Percentiles rank a stretch among this genome's conserved stretches.
Conservation (phyloP, 2,113 vertebrate species). For the Paratilapia polleni region DNA sequence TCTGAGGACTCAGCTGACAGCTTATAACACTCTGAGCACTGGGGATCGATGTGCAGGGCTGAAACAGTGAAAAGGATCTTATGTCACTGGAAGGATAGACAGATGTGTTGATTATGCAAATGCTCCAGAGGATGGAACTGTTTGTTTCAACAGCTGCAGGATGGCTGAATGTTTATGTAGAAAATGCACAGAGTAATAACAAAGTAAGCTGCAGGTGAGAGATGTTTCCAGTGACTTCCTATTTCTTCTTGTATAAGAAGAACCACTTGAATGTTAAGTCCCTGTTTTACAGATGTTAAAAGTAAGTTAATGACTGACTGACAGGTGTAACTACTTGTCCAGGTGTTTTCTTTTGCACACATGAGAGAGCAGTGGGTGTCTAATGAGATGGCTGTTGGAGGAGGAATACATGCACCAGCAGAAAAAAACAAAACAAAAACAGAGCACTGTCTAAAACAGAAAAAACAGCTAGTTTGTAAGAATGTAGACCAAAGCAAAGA, state of each 20-base stretch:
- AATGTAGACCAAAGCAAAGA: not conserved
- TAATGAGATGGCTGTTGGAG: not conserved
- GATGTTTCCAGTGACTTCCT: not conserved
- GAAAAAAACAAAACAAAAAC: too few species aligned
- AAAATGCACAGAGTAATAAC: not conserved
- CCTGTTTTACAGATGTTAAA: not conserved
- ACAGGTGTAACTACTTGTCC: not conserved
- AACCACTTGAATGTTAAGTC: not conserved
- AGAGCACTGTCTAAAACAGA: not conserved
- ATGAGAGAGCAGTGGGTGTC: not conserved
- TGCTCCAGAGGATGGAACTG: not conserved
- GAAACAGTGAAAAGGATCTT: not conserved
- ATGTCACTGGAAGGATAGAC: not conserved
- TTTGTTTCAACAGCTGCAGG: not conserved
- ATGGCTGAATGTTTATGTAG: not conserved
- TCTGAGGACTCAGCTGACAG: constrained; percentile 28
- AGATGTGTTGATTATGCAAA: not conserved
- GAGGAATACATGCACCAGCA: not conserved
- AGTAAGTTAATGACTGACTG: not conserved
- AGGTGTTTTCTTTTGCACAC: not conserved
- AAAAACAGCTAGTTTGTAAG: not conserved
- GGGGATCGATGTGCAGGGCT: not conserved
- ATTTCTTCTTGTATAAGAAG: not conserved
- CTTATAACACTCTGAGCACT: not conserved
- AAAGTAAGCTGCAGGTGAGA: not conserved